Evolutionary conservation across 2,113 vertebrate genomes (phyloP).

Genomic region (Penelope pileata): DNA sequence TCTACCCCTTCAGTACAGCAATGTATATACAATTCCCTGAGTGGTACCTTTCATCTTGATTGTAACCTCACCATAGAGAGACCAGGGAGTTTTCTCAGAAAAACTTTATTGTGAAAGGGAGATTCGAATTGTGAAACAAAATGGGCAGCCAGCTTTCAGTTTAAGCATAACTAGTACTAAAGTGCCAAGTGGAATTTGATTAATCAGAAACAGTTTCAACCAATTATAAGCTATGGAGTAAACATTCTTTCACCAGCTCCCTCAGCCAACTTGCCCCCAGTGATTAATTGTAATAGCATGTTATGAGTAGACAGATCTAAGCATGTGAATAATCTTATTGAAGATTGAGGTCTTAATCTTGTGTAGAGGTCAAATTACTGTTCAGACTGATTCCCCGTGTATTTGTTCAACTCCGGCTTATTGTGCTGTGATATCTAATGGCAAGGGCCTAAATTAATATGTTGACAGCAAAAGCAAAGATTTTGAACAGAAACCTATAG

Average conservation of each 20-base stretch:
- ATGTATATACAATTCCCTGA: background rate
- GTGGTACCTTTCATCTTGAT: background rate
- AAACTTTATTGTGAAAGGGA: background rate
- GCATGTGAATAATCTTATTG: background rate
- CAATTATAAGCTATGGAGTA: constrained; percentile 10
- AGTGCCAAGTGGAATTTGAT: background rate
- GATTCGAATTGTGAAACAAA: background rate
- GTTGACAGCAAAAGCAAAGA: background rate
- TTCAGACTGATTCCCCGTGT: background rate
- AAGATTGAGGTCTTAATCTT: background rate
- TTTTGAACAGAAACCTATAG: background rate
- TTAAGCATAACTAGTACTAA: background rate
- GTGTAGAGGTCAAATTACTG: background rate
- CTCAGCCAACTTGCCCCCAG: background rate
- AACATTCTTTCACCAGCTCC: constrained; percentile 16
- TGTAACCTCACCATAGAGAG: background rate
- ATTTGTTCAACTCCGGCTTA: constrained; percentile 5
- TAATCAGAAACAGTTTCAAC: constrained; percentile 37
- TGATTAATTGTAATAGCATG: constrained; percentile 39
- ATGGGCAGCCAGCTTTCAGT: background rate
- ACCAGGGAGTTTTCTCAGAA: background rate
- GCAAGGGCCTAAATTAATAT: background rate
- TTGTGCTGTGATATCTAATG: background rate
- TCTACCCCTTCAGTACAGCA: background rate
- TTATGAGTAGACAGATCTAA: background rate